Conservation (phyloP, 2,888 invertebrate species). For the Crocallis elinguaria region DNA sequence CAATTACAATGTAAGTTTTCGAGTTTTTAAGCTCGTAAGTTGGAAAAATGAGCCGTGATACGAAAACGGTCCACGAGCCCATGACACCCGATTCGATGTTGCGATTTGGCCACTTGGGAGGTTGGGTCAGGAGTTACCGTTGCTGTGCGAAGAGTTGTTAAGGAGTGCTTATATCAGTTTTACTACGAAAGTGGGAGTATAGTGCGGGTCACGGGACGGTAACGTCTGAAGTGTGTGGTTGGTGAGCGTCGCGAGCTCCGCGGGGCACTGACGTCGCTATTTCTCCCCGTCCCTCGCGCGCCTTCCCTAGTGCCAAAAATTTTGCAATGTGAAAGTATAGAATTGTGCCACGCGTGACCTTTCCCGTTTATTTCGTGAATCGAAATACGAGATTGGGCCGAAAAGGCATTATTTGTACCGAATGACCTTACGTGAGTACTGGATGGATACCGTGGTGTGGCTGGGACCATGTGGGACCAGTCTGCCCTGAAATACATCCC, state of each 20-base stretch:
- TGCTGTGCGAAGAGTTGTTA: slow-evolving; percentile 46
- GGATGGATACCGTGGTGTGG: slow-evolving; percentile 43
- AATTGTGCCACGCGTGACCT: slow-evolving; percentile 83
- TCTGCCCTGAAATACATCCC: slow-evolving; percentile 41
- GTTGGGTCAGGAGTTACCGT: slow-evolving; percentile 62
- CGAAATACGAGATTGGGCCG: slow-evolving; percentile 49
- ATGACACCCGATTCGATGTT: slow-evolving; percentile 80
- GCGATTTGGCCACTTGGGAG: slow-evolving; percentile 72
- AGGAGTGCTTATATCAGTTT: slow-evolving; percentile 50
- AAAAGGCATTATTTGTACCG: slow-evolving; percentile 64
- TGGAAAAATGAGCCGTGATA: slow-evolving; percentile 71
- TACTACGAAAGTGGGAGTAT: slow-evolving; percentile 49
- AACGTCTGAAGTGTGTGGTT: slow-evolving; percentile 65
- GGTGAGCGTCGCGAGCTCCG: slow-evolving; percentile 73
- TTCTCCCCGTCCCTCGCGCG: slow-evolving; percentile 69
- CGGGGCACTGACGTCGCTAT: slow-evolving; percentile 81
- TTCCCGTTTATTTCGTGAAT: slow-evolving; percentile 67
- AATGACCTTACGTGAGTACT: slow-evolving; percentile 65
- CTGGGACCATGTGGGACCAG: slow-evolving; percentile 53
- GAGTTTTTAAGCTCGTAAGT: slow-evolving; percentile 76
- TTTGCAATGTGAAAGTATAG: slow-evolving; percentile 84
- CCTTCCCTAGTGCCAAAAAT: slow-evolving; percentile 80
- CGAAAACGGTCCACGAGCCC: slow-evolving; percentile 82
- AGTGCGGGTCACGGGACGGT: slow-evolving; percentile 59
- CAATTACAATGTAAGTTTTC: slow-evolving; percentile 98